A percentile compares a stretch with the other conserved stretches of the same genome.
phyloP scores from a whole-genome alignment of 2,113 vertebrate genomes.

The Otis tarda region DNA sequence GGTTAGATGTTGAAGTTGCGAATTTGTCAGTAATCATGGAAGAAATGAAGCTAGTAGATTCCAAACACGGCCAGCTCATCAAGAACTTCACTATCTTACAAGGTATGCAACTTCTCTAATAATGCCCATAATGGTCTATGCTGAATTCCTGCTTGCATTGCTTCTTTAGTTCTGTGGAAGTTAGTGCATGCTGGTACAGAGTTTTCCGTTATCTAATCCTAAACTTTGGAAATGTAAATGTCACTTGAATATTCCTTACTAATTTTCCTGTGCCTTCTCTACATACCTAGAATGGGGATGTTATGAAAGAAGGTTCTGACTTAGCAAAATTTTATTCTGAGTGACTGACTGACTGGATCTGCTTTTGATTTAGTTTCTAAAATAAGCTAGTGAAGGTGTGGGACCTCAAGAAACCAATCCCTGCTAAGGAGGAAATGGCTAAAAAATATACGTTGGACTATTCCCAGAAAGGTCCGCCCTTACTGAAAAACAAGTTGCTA shows the following conservation, averaged over 20 bases:
- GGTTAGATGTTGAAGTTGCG: conserved; percentile 91
- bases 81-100: conserved; percentile 96
- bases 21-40: conserved; percentile 93
- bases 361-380: conserved; percentile 50
- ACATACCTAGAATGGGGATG: background rate
- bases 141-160: background rate
- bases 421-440: conserved; percentile 27
- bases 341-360: background rate
- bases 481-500: conserved; percentile 52
- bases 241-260: background rate
- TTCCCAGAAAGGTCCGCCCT: conserved; percentile 55
- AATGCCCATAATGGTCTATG: background rate
- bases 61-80: conserved; percentile 93
- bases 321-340: conserved; percentile 43
- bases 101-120: conserved; percentile 74
- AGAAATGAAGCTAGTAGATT: conserved; percentile 97
- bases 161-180: background rate
- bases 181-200: background rate
- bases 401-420: conserved; percentile 41
- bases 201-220: background rate
- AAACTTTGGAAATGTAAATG: background rate
- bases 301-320: conserved; percentile 29
- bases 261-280: background rate
- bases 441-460: conserved; percentile 24
- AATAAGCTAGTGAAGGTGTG: conserved; percentile 24